These are phyloP conservation scores for Torymus texanus DNA, from an alignment of 2,888 invertebrate genomes.

Conservation along the genomic window DNA sequence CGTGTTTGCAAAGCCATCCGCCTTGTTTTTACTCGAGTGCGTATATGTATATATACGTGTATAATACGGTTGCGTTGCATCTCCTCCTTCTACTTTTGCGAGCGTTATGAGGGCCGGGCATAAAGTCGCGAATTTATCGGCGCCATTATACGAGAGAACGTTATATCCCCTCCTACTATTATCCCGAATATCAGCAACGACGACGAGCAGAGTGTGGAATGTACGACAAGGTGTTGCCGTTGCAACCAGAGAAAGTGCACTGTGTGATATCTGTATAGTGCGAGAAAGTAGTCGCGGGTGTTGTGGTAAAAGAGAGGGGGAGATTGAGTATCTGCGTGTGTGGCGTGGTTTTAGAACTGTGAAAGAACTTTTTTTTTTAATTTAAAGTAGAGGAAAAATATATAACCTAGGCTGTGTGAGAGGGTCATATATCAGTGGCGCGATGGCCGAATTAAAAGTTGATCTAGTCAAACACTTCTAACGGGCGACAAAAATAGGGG, in stretches of 20 bases:
- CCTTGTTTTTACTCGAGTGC: conserved; percentile 28
- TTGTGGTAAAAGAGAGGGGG: neutral
- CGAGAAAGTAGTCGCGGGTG: conserved; percentile 32
- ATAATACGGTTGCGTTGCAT: neutral
- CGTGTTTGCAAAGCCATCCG: conserved; percentile 20
- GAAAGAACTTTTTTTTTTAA: too few species aligned
- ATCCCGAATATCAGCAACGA: neutral
- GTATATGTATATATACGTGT: too few species aligned
- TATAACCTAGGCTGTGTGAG: too few species aligned
- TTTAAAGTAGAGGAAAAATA: too few species aligned
- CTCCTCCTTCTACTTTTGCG: neutral
- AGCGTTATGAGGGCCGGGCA: conserved; percentile 42
- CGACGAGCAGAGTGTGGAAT: conserved; percentile 15
- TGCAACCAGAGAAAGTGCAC: conserved; percentile 34
- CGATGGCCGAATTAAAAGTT: too few species aligned
- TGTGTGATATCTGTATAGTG: neutral
- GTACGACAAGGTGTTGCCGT: conserved; percentile 1
- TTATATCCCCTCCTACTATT: too few species aligned
- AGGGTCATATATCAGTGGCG: too few species aligned
- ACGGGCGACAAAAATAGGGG: too few species aligned
- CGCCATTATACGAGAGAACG: conserved; percentile 9
- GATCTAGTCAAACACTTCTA: too few species aligned
- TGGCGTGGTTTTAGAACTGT: too few species aligned
- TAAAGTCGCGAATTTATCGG: conserved; percentile 60
- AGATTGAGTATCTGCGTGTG: too few species aligned